Conservation (phyloP, 2,797 vertebrate species). For the Platyrinchus mystaceus region DNA sequence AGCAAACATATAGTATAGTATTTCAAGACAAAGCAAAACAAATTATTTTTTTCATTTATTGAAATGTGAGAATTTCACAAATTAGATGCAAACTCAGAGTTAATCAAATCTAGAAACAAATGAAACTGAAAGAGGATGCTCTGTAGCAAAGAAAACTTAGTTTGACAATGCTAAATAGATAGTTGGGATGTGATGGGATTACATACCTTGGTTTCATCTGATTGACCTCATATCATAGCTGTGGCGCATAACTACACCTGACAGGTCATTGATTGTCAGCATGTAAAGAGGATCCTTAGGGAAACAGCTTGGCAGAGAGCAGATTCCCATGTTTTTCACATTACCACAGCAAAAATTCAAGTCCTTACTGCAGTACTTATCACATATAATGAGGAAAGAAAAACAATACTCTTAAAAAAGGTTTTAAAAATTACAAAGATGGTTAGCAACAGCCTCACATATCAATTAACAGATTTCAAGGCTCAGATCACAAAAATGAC, state of each 20-base stretch:
- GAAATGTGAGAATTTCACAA: background rate
- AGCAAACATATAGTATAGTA: background rate
- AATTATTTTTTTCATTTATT: background rate
- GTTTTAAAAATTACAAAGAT: background rate
- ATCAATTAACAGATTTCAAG: background rate
- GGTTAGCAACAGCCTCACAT: background rate
- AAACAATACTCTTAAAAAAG: background rate
- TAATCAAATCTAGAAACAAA: background rate
- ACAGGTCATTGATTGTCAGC: conserved; percentile 37
- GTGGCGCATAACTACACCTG: conserved; percentile 24
- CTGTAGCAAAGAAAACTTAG: background rate
- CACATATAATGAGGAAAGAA: background rate
- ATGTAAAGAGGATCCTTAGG: conserved; percentile 11
- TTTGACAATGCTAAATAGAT: conserved; percentile 40
- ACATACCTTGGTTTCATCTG: conserved; percentile 36
- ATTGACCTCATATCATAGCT: conserved; percentile 41
- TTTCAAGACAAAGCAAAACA: background rate
- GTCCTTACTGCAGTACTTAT: background rate
- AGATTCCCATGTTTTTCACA: background rate
- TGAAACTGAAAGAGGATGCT: background rate
- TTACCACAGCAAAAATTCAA: conserved; percentile 26
- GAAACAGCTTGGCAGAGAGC: conserved; percentile 21
- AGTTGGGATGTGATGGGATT: conserved; percentile 30
- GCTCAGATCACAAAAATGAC: background rate
- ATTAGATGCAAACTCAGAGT: background rate